Evolutionary conservation across 2,888 invertebrate species (phyloP).

Genomic region (Ctena decussata): DNA sequence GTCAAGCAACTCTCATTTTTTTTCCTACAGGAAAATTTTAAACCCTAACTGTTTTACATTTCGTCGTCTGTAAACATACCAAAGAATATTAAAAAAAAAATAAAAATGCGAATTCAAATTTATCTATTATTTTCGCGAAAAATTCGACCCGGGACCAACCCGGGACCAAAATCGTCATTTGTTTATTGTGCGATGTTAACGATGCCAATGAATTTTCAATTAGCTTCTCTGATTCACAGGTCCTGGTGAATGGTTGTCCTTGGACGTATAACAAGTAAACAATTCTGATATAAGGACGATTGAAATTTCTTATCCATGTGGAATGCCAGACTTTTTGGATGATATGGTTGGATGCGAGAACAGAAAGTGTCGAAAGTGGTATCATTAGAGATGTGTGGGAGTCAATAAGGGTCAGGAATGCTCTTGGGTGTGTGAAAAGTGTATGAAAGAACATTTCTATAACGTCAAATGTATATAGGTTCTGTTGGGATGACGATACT

Average conservation of each 20-base stretch:
- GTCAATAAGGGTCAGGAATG: background rate
- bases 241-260: background rate
- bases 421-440: background rate
- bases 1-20: too few relatives aligned
- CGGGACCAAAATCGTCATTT: background rate
- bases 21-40: background rate
- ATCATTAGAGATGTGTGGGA: background rate
- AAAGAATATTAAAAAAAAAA: background rate
- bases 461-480: too few relatives aligned
- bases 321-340: background rate
- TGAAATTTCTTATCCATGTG: too few relatives aligned
- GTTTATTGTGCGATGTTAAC: too few relatives aligned
- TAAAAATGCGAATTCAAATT: background rate
- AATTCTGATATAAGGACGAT: too few relatives aligned
- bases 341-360: constrained; percentile 2
- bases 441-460: background rate
- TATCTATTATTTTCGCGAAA: background rate
- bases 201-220: background rate
- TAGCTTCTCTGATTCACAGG: background rate
- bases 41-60: background rate
- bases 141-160: background rate
- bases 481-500: too few relatives aligned
- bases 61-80: background rate
- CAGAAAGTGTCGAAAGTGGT: constrained; percentile 6
- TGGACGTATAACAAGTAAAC: background rate